phyloP scores from a whole-genome alignment of 2,888 invertebrate species.

The Metacarcinus magister region DNA sequence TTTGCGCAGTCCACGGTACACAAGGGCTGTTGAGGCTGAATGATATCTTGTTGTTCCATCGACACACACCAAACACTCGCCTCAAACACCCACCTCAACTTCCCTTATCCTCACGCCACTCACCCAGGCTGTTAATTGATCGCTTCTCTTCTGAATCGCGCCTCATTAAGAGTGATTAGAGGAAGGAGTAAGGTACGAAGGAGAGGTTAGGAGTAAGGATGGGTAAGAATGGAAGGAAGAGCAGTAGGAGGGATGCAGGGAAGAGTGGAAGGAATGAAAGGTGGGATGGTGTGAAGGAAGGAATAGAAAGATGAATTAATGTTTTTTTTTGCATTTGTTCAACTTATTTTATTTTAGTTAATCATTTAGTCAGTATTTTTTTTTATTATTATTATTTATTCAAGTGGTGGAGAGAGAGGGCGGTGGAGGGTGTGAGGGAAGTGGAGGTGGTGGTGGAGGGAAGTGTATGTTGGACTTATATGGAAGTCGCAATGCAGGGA shows the following conservation, averaged over 20 bases:
- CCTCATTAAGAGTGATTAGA: constrained; percentile 55
- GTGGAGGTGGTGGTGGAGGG: too few relatives aligned
- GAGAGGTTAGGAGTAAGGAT: not conserved
- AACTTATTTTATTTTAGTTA: not conserved
- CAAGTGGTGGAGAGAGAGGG: too few relatives aligned
- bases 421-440: too few relatives aligned
- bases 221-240: not conserved
- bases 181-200: not conserved
- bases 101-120: constrained; percentile 21
- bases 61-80: not conserved
- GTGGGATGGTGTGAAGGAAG: not conserved
- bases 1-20: not conserved
- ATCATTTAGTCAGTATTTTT: not conserved
- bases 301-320: not conserved
- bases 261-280: not conserved
- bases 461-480: too few relatives aligned
- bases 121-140: not conserved
- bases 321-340: not conserved
- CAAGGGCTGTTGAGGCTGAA: constrained; percentile 12
- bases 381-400: not conserved
- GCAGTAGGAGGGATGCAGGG: not conserved
- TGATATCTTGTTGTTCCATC: constrained; percentile 39
- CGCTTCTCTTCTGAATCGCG: constrained; percentile 50
- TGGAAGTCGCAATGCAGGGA: too few relatives aligned
- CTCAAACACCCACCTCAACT: not conserved